Conservation (phyloP, 2,797 vertebrate genomes). For the Hippocampus kuda region DNA sequence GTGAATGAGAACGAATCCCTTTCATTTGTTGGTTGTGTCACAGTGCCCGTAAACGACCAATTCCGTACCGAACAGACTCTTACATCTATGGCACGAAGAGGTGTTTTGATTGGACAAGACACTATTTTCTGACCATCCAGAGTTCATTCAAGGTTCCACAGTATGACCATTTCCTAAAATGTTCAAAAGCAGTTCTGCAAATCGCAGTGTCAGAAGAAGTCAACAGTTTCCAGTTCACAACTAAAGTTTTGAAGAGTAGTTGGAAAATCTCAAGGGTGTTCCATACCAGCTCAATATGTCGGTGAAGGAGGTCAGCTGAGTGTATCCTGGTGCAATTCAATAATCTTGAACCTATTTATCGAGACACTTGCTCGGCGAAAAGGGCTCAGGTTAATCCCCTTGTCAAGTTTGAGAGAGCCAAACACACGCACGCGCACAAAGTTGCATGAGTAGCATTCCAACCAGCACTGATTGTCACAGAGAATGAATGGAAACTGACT, state of each 20-base stretch:
- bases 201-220: not conserved
- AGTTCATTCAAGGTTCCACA: not conserved
- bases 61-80: no score
- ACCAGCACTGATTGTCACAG: conserved; percentile 38
- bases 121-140: no score
- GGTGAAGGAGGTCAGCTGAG: conserved; percentile 9
- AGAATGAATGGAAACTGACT: not conserved
- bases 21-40: no score
- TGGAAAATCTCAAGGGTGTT: not conserved
- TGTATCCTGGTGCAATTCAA: conserved; percentile 21
- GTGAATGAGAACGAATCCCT: no score
- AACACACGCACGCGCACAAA: not conserved
- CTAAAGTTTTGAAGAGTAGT: conserved; percentile 8
- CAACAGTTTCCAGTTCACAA: conserved; percentile 2
- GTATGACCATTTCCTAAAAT: not conserved
- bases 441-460: conserved; percentile 5
- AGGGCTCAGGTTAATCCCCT: conserved; percentile 18
- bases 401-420: conserved; percentile 15
- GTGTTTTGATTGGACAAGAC: no score
- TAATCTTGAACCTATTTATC: conserved; percentile 20
- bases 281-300: conserved; percentile 2
- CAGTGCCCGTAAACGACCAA: no score
- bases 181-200: not conserved
- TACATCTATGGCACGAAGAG: no score
- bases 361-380: conserved; percentile 13